These are phyloP conservation scores for Sorex fumeus DNA, from an alignment of 2,113 vertebrate species.

Conservation along the genomic window DNA sequence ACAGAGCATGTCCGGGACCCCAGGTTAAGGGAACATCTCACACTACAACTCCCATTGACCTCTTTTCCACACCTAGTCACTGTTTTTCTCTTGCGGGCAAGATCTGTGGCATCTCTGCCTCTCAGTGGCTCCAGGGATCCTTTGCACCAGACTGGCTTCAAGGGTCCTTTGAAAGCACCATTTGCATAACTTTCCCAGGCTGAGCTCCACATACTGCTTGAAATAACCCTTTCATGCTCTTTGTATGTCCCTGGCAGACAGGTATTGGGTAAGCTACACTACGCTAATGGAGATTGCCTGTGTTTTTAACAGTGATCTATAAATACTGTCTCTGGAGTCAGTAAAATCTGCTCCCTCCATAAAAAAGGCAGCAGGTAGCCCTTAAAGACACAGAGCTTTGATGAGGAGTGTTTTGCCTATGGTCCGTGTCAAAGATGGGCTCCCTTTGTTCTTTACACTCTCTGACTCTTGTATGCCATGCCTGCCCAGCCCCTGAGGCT, in stretches of 20 bases:
- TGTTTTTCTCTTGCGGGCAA: not conserved
- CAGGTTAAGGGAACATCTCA: not conserved
- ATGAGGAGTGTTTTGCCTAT: not conserved
- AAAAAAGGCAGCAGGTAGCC: slow-evolving; percentile 19
- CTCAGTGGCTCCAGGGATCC: not conserved
- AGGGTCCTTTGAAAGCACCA: not conserved
- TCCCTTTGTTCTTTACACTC: not conserved
- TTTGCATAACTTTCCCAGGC: not conserved
- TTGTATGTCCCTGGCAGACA: not conserved
- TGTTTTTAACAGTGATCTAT: slow-evolving; percentile 29
- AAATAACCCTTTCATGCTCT: not conserved
- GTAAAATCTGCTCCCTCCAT: slow-evolving; percentile 34
- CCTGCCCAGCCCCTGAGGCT: not conserved
- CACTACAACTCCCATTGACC: too few species aligned
- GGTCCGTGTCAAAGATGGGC: too few species aligned
- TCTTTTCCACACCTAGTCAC: not conserved
- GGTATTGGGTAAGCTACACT: not conserved
- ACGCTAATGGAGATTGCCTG: not conserved
- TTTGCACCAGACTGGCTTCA: not conserved
- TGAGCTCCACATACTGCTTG: not conserved
- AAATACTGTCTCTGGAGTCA: slow-evolving; percentile 29
- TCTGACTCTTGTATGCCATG: not conserved
- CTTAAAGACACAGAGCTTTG: not conserved
- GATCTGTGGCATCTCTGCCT: not conserved
- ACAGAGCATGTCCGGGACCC: not conserved